phyloP scores from a whole-genome alignment of 2,113 vertebrate genomes.

The Carettochelys insculpta region DNA sequence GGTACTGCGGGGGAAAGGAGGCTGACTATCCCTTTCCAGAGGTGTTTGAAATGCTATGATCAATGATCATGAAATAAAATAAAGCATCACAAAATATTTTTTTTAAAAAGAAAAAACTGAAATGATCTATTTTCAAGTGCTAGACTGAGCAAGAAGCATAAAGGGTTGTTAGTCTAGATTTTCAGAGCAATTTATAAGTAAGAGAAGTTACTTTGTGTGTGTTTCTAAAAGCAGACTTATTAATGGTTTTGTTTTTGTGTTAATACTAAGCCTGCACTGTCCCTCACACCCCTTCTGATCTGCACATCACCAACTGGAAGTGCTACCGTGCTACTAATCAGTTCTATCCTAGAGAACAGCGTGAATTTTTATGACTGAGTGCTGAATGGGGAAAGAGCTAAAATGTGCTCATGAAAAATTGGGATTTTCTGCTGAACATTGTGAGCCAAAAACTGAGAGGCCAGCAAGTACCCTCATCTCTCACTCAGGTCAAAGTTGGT shows the following conservation, averaged over 20 bases:
- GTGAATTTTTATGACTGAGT: neutral
- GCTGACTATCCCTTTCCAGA: constrained; percentile 5
- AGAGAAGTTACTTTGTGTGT: neutral
- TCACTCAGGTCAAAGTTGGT: accelerated
- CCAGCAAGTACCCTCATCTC: neutral
- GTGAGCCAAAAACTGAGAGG: neutral
- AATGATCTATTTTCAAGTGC: neutral
- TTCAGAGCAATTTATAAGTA: neutral
- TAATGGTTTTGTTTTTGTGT: neutral
- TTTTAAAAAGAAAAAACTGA: neutral
- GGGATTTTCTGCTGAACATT: neutral
- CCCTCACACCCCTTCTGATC: neutral
- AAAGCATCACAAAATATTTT: neutral
- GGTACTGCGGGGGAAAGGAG: neutral
- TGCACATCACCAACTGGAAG: neutral
- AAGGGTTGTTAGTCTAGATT: neutral
- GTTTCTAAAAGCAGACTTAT: neutral
- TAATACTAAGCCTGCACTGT: neutral
- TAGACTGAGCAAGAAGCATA: neutral
- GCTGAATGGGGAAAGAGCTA: neutral
- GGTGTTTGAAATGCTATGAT: constrained; percentile 35
- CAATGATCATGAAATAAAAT: constrained; percentile 34
- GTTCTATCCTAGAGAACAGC: constrained; percentile 4
- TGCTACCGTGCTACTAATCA: constrained; percentile 1
- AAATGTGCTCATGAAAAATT: neutral